Evolutionary conservation across 2,113 vertebrate genomes (phyloP).

Genomic region (Heterotis niloticus): DNA sequence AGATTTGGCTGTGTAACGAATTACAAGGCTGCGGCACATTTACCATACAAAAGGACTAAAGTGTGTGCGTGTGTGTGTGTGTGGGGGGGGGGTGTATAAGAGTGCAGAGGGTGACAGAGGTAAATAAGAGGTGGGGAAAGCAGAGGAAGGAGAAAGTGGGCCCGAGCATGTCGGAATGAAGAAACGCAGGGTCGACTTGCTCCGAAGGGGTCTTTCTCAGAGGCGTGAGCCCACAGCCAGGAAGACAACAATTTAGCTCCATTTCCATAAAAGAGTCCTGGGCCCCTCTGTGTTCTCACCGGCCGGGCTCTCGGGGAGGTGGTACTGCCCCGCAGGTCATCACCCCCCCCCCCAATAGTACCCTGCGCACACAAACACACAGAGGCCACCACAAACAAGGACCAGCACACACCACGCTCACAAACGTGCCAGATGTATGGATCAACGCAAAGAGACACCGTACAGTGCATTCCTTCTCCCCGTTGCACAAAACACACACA

Average conservation of each 20-base stretch:
- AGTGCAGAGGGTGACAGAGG: background rate
- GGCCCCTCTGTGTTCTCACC: conserved; percentile 52
- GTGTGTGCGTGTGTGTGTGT: too few relatives aligned
- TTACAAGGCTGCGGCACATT: conserved; percentile 61
- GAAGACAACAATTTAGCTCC: conserved; percentile 89
- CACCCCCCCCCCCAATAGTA: conserved; percentile 40
- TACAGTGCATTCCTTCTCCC: too few relatives aligned
- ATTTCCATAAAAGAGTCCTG: conserved; percentile 88
- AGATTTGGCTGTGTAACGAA: conserved; percentile 67
- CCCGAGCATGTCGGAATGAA: conserved; percentile 62
- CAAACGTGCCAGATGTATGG: background rate
- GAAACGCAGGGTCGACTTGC: conserved; percentile 63
- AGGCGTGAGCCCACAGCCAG: conserved; percentile 66
- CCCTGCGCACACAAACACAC: conserved; percentile 11
- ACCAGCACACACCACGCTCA: too few relatives aligned
- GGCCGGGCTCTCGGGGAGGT: conserved; percentile 35
- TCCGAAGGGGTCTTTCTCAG: conserved; percentile 76
- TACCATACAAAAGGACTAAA: conserved; percentile 50
- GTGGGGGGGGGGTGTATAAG: conserved; percentile 22
- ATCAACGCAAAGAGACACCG: background rate
- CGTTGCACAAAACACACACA: background rate
- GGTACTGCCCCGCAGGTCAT: conserved; percentile 34
- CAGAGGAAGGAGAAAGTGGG: background rate
- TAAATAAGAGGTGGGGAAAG: conserved; percentile 9
- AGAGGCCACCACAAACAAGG: background rate